These are phyloP conservation scores for Chelonus formosanus DNA, from an alignment of 2,888 invertebrate species.

Conservation along the genomic window DNA sequence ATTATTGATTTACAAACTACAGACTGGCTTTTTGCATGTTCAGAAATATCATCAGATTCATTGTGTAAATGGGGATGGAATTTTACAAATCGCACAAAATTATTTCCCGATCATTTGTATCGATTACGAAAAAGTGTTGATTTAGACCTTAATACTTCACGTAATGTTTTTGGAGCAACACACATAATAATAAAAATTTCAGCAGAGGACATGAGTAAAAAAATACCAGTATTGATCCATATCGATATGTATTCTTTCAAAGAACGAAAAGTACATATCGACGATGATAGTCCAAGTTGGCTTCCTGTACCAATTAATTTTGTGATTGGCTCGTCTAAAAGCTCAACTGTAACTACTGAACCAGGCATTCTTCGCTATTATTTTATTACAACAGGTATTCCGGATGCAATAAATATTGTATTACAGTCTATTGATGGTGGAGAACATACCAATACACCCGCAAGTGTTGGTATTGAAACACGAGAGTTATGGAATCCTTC, in stretches of 20 bases:
- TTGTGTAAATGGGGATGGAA: slow-evolving; percentile 72
- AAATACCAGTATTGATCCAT: slow-evolving; percentile 61
- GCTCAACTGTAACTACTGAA: neutral
- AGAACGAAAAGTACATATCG: slow-evolving; percentile 38
- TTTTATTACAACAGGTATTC: neutral
- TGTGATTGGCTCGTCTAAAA: neutral
- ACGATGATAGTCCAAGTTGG: slow-evolving; percentile 1
- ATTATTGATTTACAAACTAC: slow-evolving; percentile 73
- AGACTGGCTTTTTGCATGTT: slow-evolving; percentile 83
- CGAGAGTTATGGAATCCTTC: slow-evolving; percentile 51
- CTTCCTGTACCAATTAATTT: slow-evolving; percentile 3
- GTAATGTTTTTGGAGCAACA: slow-evolving; percentile 68
- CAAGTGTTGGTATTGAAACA: slow-evolving; percentile 46
- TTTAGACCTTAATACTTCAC: slow-evolving; percentile 73
- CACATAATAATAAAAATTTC: slow-evolving; percentile 77
- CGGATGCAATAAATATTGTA: slow-evolving; percentile 9
- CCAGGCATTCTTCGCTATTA: slow-evolving; percentile 5
- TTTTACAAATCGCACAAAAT: slow-evolving; percentile 69
- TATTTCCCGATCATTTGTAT: slow-evolving; percentile 67
- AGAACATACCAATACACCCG: neutral
- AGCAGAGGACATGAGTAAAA: slow-evolving; percentile 65
- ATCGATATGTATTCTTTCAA: slow-evolving; percentile 44
- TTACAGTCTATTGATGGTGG: neutral
- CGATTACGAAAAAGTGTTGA: slow-evolving; percentile 66
- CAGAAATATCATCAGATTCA: slow-evolving; percentile 70